Conservation (phyloP, 2,113 vertebrate genomes). For the Lucifuga dentata region DNA sequence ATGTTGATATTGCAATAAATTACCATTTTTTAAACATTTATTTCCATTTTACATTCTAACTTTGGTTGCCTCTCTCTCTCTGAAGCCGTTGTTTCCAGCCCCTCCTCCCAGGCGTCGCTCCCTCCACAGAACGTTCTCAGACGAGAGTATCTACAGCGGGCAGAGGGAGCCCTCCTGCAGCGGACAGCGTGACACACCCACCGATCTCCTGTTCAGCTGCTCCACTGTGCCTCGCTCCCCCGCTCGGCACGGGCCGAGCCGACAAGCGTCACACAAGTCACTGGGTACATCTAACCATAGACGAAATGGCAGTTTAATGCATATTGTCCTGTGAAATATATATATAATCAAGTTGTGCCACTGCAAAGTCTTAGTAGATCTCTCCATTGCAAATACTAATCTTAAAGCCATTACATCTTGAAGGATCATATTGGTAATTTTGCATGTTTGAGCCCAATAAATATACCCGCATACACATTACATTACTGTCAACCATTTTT, state of each 20-base stretch:
- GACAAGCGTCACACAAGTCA: slow-evolving; percentile 90
- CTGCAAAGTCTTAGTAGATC: too few relatives aligned
- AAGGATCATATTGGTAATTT: too few relatives aligned
- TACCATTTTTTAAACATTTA: neutral
- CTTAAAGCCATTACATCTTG: too few relatives aligned
- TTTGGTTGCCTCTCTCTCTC: neutral
- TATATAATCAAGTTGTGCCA: too few relatives aligned
- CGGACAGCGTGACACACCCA: slow-evolving; percentile 89
- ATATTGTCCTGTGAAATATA: neutral
- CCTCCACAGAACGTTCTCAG: slow-evolving; percentile 93
- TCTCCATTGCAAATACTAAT: too few relatives aligned
- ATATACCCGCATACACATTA: too few relatives aligned
- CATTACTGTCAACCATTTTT: too few relatives aligned
- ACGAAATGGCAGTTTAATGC: neutral
- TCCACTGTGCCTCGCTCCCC: slow-evolving; percentile 89
- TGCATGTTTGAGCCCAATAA: too few relatives aligned
- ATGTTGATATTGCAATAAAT: too few relatives aligned
- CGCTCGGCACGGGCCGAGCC: slow-evolving; percentile 83
- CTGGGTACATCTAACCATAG: slow-evolving; percentile 79
- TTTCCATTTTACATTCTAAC: too few relatives aligned
- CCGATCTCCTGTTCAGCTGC: slow-evolving; percentile 93
- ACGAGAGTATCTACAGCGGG: slow-evolving; percentile 96
- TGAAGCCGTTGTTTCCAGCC: slow-evolving; percentile 87
- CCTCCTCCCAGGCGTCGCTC: slow-evolving; percentile 87
- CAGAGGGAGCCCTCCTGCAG: slow-evolving; percentile 88